These are phyloP conservation scores for Leucania comma DNA, from an alignment of 2,888 invertebrate genomes.

Conservation along the genomic window DNA sequence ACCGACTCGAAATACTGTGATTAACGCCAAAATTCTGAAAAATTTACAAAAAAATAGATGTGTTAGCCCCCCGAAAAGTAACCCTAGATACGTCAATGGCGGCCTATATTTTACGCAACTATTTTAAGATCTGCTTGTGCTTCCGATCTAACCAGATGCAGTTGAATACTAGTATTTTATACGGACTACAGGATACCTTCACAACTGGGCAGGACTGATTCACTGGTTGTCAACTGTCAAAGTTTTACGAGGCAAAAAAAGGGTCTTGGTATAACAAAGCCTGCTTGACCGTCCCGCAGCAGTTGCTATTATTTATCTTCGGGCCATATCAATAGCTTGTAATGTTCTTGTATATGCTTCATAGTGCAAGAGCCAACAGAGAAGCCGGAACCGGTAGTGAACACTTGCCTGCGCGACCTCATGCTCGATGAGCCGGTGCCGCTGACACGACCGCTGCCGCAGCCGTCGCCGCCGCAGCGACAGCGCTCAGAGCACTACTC, in stretches of 20 bases:
- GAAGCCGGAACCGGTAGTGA: slow-evolving; percentile 65
- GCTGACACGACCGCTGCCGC: slow-evolving; percentile 70
- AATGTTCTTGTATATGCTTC: neutral
- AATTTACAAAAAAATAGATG: no score
- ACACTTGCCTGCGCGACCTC: slow-evolving; percentile 78
- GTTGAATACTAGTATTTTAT: neutral
- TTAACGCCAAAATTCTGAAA: no score
- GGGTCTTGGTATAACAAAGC: neutral
- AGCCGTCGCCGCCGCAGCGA: slow-evolving; percentile 82
- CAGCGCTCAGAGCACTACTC: slow-evolving; percentile 80
- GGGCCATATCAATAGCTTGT: neutral
- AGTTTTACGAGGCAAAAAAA: neutral
- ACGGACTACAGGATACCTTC: neutral
- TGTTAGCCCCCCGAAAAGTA: neutral
- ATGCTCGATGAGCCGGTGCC: slow-evolving; percentile 70
- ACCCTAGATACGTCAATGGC: neutral
- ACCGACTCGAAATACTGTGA: no score
- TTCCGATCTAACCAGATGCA: neutral
- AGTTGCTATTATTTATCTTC: neutral
- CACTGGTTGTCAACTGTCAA: neutral
- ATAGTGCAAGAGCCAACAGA: slow-evolving; percentile 69
- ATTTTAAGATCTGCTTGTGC: neutral
- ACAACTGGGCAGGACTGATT: neutral
- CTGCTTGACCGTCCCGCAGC: no score
- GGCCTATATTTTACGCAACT: neutral